Evolutionary conservation across 37 sponge, comb jelly and placozoan species (phyloP).

Genomic region (Theonella swinhoei): DNA sequence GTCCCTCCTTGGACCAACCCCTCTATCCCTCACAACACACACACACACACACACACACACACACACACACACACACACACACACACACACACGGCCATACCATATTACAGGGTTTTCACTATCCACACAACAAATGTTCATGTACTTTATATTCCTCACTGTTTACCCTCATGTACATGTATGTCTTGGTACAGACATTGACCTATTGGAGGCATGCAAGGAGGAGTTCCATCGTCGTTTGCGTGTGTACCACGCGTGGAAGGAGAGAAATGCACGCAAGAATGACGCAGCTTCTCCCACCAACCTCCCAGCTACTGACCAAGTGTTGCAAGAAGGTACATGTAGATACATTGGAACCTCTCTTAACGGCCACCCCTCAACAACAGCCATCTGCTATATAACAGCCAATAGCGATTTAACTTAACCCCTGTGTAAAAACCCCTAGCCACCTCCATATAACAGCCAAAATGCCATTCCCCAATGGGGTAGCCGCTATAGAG

Average conservation of each 20-base stretch:
- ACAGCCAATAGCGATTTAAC: too few relatives aligned
- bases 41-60: too few relatives aligned
- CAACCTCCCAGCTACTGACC: neutral
- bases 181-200: slow-evolving; percentile 67
- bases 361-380: too few relatives aligned
- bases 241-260: slow-evolving; percentile 96
- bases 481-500: too few relatives aligned
- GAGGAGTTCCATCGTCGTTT: slow-evolving; percentile 96
- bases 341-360: too few relatives aligned
- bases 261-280: slow-evolving; percentile 77
- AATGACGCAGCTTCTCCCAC: neutral
- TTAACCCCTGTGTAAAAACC: too few relatives aligned
- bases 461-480: too few relatives aligned
- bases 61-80: too few relatives aligned
- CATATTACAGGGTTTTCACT: neutral
- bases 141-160: neutral
- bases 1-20: neutral
- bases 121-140: neutral
- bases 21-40: too few relatives aligned
- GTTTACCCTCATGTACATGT: neutral
- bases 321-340: neutral
- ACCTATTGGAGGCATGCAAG: slow-evolving; percentile 87
- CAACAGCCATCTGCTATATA: too few relatives aligned
- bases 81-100: neutral
- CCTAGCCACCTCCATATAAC: too few relatives aligned